phyloP scores from a whole-genome alignment of 2,113 vertebrate genomes.

The Genyomyrus donnyi region DNA sequence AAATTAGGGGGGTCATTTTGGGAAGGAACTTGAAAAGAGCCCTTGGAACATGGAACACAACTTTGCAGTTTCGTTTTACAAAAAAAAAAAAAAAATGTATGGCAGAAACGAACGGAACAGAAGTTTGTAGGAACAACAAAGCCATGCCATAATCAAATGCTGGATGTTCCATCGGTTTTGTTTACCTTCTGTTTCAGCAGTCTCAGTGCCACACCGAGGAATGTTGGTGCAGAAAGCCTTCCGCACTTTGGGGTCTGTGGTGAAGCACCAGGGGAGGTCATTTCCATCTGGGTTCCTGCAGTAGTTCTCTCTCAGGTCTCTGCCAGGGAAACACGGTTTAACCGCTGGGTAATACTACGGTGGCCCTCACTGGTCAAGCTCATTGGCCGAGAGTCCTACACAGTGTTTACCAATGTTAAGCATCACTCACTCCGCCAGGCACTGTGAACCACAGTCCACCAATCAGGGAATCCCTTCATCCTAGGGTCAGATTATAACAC shows the following conservation, averaged over 20 bases:
- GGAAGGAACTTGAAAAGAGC: neutral
- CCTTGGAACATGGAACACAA: neutral
- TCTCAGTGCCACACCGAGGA: constrained; percentile 70
- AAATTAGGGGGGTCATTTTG: neutral
- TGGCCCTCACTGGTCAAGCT: neutral
- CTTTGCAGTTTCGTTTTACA: neutral
- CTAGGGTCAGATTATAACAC: neutral
- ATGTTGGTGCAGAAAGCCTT: constrained; percentile 86
- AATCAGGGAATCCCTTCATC: neutral
- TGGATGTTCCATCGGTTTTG: neutral
- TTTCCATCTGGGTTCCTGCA: constrained; percentile 95
- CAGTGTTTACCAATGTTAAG: neutral
- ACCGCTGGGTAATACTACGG: neutral
- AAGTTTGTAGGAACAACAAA: neutral
- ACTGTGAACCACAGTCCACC: neutral
- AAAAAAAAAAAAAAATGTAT: neutral
- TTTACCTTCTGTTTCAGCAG: constrained; percentile 47
- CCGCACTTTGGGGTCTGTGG: constrained; percentile 80
- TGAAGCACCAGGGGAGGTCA: constrained; percentile 96
- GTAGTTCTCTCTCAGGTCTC: constrained; percentile 91
- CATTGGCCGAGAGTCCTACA: neutral
- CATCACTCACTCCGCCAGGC: neutral
- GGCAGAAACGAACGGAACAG: neutral
- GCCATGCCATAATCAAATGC: neutral
- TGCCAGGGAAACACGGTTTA: constrained; percentile 41